Evolutionary conservation across 2,113 vertebrate species (phyloP).

Genomic region (Falcunculus frontatus): DNA sequence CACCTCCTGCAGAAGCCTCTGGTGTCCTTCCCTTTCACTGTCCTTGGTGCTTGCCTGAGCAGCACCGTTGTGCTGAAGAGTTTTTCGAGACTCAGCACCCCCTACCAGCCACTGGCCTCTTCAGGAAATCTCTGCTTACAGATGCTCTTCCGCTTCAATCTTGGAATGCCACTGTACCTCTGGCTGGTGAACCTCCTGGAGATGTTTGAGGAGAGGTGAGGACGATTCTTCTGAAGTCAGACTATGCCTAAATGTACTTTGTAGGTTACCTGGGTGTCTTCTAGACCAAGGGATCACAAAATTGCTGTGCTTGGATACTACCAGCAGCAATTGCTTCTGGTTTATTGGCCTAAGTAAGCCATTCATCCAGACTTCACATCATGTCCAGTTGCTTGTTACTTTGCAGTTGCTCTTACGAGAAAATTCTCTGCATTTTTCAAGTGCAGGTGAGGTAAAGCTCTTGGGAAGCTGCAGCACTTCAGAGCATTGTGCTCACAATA

Average conservation of each 20-base stretch:
- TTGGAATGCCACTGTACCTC: constrained; percentile 74
- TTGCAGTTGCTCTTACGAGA: background rate
- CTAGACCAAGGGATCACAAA: background rate
- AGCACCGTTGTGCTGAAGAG: constrained; percentile 72
- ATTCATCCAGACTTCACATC: background rate
- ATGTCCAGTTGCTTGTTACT: background rate
- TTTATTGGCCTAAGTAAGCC: background rate
- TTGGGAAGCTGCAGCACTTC: background rate
- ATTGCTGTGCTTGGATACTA: background rate
- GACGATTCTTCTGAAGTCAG: background rate
- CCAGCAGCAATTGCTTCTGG: background rate
- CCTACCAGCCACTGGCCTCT: background rate
- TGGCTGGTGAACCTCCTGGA: constrained; percentile 71
- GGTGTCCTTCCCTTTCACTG: constrained; percentile 62
- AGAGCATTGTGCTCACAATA: background rate
- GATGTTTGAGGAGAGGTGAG: constrained; percentile 60
- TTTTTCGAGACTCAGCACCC: constrained; percentile 74
- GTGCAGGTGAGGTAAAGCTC: background rate
- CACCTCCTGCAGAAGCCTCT: constrained; percentile 80
- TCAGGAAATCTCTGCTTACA: constrained; percentile 52
- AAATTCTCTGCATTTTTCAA: background rate
- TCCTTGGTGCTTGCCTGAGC: constrained; percentile 81
- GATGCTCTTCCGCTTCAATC: constrained; percentile 77
- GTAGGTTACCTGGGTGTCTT: background rate
- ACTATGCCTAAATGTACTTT: background rate